phyloP scores from a whole-genome alignment of 2,113 vertebrate genomes.

The Sminthopsis crassicaudata region DNA sequence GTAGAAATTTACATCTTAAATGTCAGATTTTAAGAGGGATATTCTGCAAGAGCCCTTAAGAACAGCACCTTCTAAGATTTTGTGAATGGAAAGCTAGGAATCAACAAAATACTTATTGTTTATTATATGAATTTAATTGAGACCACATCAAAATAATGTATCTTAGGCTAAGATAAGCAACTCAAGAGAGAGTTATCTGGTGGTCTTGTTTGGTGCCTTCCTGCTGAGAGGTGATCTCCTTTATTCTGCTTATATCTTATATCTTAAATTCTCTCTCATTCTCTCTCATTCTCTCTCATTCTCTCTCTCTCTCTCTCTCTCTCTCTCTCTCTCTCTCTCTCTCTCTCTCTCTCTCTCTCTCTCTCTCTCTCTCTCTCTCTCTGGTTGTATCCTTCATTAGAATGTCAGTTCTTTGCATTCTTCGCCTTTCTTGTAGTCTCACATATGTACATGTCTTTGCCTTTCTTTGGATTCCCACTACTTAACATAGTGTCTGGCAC shows the following conservation, averaged over 20 bases:
- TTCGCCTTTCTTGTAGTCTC: background rate
- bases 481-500: background rate
- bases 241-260: too few species aligned
- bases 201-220: background rate
- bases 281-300: too few species aligned
- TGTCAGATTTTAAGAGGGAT: background rate
- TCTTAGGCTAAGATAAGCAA: background rate
- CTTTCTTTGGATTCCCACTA: background rate
- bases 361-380: too few species aligned
- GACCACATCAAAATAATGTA: background rate
- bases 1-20: background rate
- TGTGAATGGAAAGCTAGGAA: conserved; percentile 38
- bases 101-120: conserved; percentile 20
- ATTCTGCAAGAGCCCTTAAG: background rate
- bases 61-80: background rate
- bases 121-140: background rate
- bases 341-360: too few species aligned
- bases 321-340: too few species aligned
- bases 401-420: too few species aligned
- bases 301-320: too few species aligned
- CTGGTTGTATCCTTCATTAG: too few species aligned
- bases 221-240: background rate
- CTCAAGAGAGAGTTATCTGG: too few species aligned
- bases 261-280: too few species aligned
- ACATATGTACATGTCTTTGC: too few species aligned